Conservation (phyloP, 2,888 invertebrate genomes). For the Hyposoter dolosus region DNA sequence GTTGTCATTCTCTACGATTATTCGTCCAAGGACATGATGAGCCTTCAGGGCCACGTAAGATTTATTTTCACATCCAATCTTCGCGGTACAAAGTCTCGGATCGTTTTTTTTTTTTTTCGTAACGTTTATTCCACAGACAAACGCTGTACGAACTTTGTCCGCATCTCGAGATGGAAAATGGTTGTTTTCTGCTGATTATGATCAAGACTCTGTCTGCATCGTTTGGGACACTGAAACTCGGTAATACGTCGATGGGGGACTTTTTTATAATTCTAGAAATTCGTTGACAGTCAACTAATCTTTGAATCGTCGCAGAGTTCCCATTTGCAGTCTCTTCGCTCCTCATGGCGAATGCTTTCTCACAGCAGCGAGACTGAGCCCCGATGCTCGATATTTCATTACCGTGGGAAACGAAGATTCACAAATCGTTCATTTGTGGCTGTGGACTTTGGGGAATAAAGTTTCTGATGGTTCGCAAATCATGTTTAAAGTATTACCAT, state of each 20-base stretch:
- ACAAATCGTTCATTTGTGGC: conserved; percentile 87
- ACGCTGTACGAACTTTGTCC: conserved; percentile 86
- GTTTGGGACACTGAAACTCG: conserved; percentile 86
- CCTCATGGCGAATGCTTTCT: conserved; percentile 85
- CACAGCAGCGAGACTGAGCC: conserved; percentile 85
- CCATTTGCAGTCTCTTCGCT: conserved; percentile 86
- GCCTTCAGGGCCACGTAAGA: conserved; percentile 89
- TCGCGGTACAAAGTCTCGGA: not conserved
- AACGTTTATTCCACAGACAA: conserved; percentile 84
- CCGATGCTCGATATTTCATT: conserved; percentile 87
- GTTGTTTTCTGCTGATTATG: conserved; percentile 87
- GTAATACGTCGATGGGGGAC: conserved; percentile 68
- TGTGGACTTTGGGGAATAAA: conserved; percentile 87
- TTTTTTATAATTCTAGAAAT: not conserved
- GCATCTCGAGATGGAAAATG: conserved; percentile 86
- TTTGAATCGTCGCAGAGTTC: conserved; percentile 80
- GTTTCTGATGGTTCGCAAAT: conserved; percentile 86
- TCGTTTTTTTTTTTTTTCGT: not conserved
- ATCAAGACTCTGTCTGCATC: conserved; percentile 86
- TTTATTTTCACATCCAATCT: not conserved
- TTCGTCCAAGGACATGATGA: conserved; percentile 86
- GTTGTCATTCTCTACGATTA: conserved; percentile 89
- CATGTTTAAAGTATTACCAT: too few relatives aligned
- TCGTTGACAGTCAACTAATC: not conserved
- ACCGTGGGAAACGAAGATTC: conserved; percentile 86